These are phyloP conservation scores for Semnornis frantzii DNA, from an alignment of 2,113 vertebrate genomes.

Conservation along the genomic window DNA sequence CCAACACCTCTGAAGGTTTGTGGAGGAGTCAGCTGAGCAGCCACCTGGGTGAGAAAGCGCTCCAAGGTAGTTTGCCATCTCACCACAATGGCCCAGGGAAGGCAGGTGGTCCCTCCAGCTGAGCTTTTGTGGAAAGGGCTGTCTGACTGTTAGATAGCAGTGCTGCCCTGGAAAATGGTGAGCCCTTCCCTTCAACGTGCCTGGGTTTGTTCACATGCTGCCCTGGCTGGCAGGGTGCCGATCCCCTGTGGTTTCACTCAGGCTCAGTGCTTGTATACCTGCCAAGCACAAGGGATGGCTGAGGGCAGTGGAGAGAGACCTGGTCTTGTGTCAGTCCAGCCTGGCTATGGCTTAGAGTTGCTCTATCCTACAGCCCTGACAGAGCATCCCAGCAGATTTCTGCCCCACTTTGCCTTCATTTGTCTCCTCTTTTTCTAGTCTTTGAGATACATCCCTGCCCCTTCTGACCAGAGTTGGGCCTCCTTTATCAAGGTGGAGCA, in stretches of 20 bases:
- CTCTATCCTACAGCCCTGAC: background rate
- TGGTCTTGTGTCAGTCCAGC: background rate
- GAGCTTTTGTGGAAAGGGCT: background rate
- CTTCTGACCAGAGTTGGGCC: background rate
- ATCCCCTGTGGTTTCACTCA: background rate
- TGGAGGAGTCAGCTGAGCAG: background rate
- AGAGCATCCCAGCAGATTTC: background rate
- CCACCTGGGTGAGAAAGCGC: accelerated
- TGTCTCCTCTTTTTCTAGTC: background rate
- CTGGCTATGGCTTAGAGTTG: background rate
- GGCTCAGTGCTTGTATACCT: accelerated
- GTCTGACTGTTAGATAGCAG: conserved; percentile 22
- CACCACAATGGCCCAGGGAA: conserved; percentile 34
- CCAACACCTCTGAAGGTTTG: conserved; percentile 19
- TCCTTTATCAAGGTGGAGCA: background rate
- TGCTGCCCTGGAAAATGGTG: background rate
- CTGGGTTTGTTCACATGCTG: background rate
- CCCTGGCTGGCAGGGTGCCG: background rate
- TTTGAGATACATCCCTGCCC: background rate
- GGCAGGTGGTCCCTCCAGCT: conserved; percentile 11
- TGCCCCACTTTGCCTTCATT: background rate
- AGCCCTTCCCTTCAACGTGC: background rate
- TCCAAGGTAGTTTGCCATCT: background rate
- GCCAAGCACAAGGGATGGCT: background rate
- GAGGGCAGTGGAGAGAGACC: background rate